phyloP scores from a whole-genome alignment of 2,888 invertebrate genomes.

The Falcaria lacertinaria region DNA sequence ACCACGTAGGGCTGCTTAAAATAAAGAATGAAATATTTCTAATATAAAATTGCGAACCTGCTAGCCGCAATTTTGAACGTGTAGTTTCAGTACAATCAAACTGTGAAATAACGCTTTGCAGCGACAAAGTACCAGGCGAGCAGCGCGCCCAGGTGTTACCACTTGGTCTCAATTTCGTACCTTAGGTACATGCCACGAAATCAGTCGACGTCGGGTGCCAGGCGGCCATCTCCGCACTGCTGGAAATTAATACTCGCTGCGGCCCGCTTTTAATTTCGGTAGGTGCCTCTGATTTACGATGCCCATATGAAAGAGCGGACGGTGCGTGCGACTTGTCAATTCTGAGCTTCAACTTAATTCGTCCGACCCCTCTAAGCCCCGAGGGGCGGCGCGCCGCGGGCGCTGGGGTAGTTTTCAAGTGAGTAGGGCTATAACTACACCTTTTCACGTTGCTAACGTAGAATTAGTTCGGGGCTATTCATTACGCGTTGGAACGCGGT shows the following conservation, averaged over 20 bases:
- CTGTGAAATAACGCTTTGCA: conserved; percentile 4
- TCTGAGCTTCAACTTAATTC: conserved; percentile 41
- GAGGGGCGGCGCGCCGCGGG: conserved; percentile 15
- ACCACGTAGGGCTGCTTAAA: neutral
- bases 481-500: conserved; percentile 50
- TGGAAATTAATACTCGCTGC: conserved; percentile 63
- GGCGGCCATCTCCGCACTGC: conserved; percentile 31
- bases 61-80: neutral
- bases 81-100: neutral
- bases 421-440: conserved; percentile 37
- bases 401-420: conserved; percentile 32
- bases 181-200: conserved; percentile 52
- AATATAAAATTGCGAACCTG: neutral
- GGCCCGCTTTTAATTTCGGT: conserved; percentile 66
- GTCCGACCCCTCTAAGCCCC: conserved; percentile 26
- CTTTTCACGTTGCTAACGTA: conserved; percentile 54
- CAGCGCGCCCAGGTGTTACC: conserved; percentile 38
- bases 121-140: conserved; percentile 3
- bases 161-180: conserved; percentile 48
- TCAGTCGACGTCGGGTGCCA: conserved; percentile 54
- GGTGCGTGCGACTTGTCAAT: conserved; percentile 55
- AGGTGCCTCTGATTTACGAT: conserved; percentile 67
- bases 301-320: conserved; percentile 62
- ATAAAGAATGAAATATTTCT: neutral
- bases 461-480: conserved; percentile 59